Evolutionary conservation across 1,140 invertebrate species (phyloP), one percentile per base, ranked within the genome.

Genomic region (Drosophila ercepeae): DNA sequence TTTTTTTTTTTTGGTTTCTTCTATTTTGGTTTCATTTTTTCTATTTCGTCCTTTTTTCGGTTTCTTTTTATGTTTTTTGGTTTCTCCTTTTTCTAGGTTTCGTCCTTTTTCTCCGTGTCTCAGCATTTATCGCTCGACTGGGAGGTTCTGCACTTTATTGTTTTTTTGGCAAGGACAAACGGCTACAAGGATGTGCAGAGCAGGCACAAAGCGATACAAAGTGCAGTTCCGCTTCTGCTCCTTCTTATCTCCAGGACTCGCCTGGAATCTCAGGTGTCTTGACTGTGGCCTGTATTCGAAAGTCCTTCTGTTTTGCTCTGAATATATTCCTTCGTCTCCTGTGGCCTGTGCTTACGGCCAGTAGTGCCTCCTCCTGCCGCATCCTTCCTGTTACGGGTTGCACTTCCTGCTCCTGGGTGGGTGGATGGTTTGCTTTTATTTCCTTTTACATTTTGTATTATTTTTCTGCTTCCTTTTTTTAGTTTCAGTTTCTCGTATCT

Each of bases 71-170:
- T n/a, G n/a, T n/a, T n/a, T n/a, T n/a, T n/a, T n/a, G n/a, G n/a
- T n/a, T n/a, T n/a, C n/a, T n/a, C n/a, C n/a, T n/a, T 21, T 13
- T 52, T n/a, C 55, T 45, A 41, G 36, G 44, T 46, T 36, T 64
- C 27, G 27, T 27, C 29, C 29, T n/a, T 32, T 32, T 32, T 11
- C 29, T 11, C 46, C 57, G 53, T 71, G 48, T 72, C 75, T 79
- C 76, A 75, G 78, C 69, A 36, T 78, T 84, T 84, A 76, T 86
- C 75, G 70, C 51, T 83, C 65, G 78, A 75, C 75, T 79, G 84
- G 57, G 45, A 53, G n/a, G n/a, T n/a, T 59, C 23, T 44, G 39
- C 42, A 55, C 50, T 54, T 57, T 50, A 57, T 53, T 75, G 55
- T 76, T 59, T 76, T 59, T 86, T 88, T 53, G 14, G 81, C 81